phyloP scores from a whole-genome alignment of 2,797 vertebrate genomes.

The Graptemys geographica region DNA sequence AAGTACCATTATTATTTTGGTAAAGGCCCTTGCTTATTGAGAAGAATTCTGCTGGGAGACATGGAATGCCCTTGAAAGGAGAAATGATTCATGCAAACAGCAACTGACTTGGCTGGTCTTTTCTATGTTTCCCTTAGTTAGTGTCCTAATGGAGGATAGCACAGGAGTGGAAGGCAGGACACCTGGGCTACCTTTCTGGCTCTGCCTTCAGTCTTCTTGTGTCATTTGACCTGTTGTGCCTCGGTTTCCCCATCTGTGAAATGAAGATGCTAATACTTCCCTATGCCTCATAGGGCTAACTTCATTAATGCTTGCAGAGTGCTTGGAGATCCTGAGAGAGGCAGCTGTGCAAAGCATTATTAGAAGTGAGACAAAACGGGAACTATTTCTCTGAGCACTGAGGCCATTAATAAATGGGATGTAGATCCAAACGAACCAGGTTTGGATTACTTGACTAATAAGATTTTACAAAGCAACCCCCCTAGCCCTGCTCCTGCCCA shows the following conservation, averaged over 20 bases:
- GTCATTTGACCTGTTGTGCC: neutral
- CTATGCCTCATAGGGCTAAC: neutral
- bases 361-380: neutral
- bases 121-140: neutral
- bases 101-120: neutral
- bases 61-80: neutral
- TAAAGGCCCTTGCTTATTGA: neutral
- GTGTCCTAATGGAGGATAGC: neutral
- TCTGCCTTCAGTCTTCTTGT: neutral
- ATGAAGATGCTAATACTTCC: neutral
- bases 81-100: neutral
- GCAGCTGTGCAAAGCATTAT: neutral
- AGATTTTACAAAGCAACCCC: too few species aligned
- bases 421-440: neutral
- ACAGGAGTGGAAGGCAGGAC: neutral
- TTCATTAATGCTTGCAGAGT: neutral
- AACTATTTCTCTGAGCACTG: neutral
- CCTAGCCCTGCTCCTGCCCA: rapidly evolving
- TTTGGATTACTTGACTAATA: neutral
- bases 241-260: neutral
- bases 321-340: neutral
- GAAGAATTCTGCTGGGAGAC: neutral
- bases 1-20: neutral
- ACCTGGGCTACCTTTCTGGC: neutral
- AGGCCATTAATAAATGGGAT: neutral